phyloP scores from a whole-genome alignment of 2,113 vertebrate genomes.

The Chaetorhynchus papuensis region DNA sequence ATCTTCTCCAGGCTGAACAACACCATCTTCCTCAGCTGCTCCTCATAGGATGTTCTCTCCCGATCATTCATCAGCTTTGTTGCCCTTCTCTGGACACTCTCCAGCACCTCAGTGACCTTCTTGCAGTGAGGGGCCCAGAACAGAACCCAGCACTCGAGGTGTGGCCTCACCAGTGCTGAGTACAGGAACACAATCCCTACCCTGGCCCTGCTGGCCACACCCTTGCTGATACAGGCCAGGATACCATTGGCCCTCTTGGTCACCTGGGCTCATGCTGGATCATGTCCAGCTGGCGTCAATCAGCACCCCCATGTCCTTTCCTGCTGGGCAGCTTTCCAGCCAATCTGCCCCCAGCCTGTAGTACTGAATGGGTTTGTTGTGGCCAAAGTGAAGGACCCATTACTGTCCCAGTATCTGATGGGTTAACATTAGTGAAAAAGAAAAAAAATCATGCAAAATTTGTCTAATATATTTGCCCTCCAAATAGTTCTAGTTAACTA shows the following conservation, averaged over 20 bases:
- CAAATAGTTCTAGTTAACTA: neutral
- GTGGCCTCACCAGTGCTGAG: neutral
- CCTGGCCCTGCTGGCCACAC: neutral
- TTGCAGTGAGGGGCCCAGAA: neutral
- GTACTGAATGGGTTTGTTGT: neutral
- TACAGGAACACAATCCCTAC: rapidly evolving
- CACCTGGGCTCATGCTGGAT: neutral
- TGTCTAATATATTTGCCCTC: neutral
- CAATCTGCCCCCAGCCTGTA: neutral
- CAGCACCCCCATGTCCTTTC: neutral
- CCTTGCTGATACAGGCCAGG: neutral
- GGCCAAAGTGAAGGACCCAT: neutral
- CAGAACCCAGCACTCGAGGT: rapidly evolving
- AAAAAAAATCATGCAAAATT: neutral
- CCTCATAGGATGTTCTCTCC: too few relatives aligned
- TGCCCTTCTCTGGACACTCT: neutral
- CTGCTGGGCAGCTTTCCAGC: neutral
- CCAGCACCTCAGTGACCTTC: neutral
- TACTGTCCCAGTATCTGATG: neutral
- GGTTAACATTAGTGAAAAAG: neutral
- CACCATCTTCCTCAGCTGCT: neutral
- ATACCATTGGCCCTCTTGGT: rapidly evolving
- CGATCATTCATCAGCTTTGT: neutral
- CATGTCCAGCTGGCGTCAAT: neutral
- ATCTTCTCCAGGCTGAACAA: neutral